phyloP scores from a whole-genome alignment of 2,888 invertebrate species.

The Ditylenchus weischeri region DNA sequence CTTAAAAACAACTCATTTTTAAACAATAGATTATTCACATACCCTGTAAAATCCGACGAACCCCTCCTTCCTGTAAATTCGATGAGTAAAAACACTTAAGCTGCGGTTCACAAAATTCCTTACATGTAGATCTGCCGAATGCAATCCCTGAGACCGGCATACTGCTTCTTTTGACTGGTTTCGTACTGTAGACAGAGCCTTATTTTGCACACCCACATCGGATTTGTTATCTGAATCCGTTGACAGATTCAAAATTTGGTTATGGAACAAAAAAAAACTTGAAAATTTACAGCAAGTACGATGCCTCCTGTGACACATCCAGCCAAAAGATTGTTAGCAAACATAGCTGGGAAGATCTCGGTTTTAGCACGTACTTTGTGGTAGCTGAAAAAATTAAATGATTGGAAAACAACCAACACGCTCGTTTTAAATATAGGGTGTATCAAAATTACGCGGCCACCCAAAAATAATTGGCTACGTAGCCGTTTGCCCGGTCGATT shows the following conservation, averaged over 20 bases:
- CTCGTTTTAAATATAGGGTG: too few species aligned
- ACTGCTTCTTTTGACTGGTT: conserved; percentile 62
- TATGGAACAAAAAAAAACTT: neutral
- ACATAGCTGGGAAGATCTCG: conserved; percentile 19
- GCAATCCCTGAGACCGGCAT: conserved; percentile 75
- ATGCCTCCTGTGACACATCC: conserved; percentile 44
- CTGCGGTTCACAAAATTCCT: too few species aligned
- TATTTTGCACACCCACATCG: conserved; percentile 98
- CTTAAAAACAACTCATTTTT: conserved; percentile 63
- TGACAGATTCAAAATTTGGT: neutral
- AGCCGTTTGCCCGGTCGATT: too few species aligned
- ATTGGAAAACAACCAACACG: too few species aligned
- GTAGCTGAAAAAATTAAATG: conserved; percentile 39
- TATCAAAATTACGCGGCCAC: too few species aligned
- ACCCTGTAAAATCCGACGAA: conserved; percentile 66
- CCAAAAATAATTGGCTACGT: too few species aligned
- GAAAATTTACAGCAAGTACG: conserved; percentile 22
- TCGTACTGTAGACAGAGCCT: conserved; percentile 89
- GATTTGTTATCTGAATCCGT: conserved; percentile 77
- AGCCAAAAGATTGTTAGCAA: conserved; percentile 40
- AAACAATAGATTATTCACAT: neutral
- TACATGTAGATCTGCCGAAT: conserved; percentile 73
- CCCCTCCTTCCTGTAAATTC: conserved; percentile 69
- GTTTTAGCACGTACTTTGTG: conserved; percentile 27
- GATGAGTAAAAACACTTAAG: too few species aligned